Base-by-base conservation (phyloP, 2,888 invertebrate genomes). In the Tipula helvola region DNA sequence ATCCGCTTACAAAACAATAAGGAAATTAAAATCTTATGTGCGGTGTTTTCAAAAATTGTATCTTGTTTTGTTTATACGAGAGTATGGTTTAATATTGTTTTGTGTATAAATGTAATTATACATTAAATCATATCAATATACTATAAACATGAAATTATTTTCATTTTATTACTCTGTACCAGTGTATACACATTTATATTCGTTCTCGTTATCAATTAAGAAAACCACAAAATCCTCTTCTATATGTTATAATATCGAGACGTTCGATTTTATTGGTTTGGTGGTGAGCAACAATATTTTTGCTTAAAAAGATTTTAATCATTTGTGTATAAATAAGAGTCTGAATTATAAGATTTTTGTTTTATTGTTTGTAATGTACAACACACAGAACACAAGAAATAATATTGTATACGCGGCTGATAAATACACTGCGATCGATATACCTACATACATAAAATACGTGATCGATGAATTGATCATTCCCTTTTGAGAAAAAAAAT, bases 391-490 rank as follows among this genome's bases (percentile, higher is more conserved):
- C 16, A 52, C 16, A 52, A 52, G 16, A 18, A 83, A 36, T 83
- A 36, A 83, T 36, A 83, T 83, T 83, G 83, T 83, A 16, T 52
- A 52, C 16, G 16, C 52, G 52, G 52, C 52, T 36, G 83, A 83
- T 83, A 83, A 83, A 83, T 44, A 36, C 12, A 84, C 84, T n/a
- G 39, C 84, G 41, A 84, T n/a, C 28, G 28, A 28, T 28, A 28
- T 28, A n/a, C n/a, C n/a, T n/a, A 28, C 28, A 84, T 84, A 84
- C 84, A 84, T 84, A 84, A 84, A 84, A 84, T 84, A 84, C 84
- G 84, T 84, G 84, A 84, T 84, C 84, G 39, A 84, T 83, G 83
- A 83, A 83, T 84, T 39, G 84, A 84, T 83, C 36, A 84, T 84
- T 84, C 39, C 41, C 28, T 71, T 71, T 71, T 52, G 52, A 16